Conservation (phyloP, 2,888 invertebrate species). For the Meliscaeva auricollis region DNA sequence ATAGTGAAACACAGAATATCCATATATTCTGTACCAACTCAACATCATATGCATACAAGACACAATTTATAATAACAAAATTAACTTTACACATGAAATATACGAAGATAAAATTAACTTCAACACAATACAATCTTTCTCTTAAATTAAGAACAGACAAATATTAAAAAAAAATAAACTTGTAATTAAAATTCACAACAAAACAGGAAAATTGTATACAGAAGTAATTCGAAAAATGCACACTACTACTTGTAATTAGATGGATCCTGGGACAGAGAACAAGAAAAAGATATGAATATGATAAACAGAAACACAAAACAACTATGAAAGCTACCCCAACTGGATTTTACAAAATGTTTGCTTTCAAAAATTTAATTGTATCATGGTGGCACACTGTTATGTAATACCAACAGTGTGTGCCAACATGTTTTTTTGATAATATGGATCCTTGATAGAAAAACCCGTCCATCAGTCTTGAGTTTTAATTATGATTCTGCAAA, state of each 20-base stretch:
- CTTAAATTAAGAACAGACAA: conserved; percentile 37
- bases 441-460: conserved; percentile 4
- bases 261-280: conserved; percentile 43
- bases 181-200: conserved; percentile 61
- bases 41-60: not conserved
- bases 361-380: conserved; percentile 20
- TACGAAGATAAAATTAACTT: conserved; percentile 63
- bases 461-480: not conserved
- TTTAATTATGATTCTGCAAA: conserved; percentile 5
- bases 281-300: not conserved
- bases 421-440: conserved; percentile 44
- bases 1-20: no score
- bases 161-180: conserved; percentile 10
- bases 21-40: not conserved
- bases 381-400: no score
- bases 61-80: conserved; percentile 48
- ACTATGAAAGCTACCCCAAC: conserved; percentile 1
- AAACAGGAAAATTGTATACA: conserved; percentile 17
- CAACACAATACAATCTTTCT: conserved; percentile 57
- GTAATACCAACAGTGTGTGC: not conserved
- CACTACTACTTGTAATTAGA: conserved; percentile 12
- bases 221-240: not conserved
- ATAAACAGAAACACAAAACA: conserved; percentile 8
- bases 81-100: conserved; percentile 59
- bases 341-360: conserved; percentile 12